These are phyloP conservation scores for Zaprionus kolodkinae DNA, from an alignment of 1,140 invertebrate genomes.

Conservation along the genomic window DNA sequence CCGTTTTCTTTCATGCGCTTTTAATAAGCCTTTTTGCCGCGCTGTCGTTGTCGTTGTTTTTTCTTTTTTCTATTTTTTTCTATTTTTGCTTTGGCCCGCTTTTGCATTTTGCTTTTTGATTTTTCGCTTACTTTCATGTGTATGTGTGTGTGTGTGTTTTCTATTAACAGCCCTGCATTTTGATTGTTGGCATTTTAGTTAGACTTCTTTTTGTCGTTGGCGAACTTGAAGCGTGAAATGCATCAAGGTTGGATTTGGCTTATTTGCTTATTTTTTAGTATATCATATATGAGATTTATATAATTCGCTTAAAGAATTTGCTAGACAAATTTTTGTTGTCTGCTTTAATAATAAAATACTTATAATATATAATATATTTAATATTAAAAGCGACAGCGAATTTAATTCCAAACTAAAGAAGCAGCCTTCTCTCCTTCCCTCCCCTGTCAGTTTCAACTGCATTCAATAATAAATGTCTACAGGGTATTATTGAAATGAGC, in stretches of 20 bases:
- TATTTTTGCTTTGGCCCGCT: constrained; percentile 48
- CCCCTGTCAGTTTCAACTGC: neutral
- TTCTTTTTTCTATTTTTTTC: too few relatives aligned
- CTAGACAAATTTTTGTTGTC: neutral
- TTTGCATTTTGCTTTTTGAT: constrained; percentile 22
- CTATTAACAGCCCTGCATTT: constrained; percentile 71
- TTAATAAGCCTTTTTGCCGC: constrained; percentile 80
- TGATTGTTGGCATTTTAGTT: constrained; percentile 72
- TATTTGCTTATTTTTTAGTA: too few relatives aligned
- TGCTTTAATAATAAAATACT: too few relatives aligned
- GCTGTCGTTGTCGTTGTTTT: constrained; percentile 72
- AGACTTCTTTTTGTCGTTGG: constrained; percentile 30
- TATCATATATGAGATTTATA: too few relatives aligned
- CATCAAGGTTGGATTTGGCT: constrained; percentile 18
- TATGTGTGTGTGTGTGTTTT: constrained; percentile 17
- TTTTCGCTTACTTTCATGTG: neutral
- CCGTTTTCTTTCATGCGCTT: constrained; percentile 82
- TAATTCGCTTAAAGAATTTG: neutral
- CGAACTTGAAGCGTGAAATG: constrained; percentile 72
- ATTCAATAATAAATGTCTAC: neutral
- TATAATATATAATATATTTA: too few relatives aligned
- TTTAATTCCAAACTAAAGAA: neutral
- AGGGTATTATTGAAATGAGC: constrained; percentile 22
- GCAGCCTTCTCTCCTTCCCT: neutral
- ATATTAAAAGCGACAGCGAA: neutral